Conservation (phyloP, 2,888 invertebrate genomes). For the Stenurella melanura region DNA sequence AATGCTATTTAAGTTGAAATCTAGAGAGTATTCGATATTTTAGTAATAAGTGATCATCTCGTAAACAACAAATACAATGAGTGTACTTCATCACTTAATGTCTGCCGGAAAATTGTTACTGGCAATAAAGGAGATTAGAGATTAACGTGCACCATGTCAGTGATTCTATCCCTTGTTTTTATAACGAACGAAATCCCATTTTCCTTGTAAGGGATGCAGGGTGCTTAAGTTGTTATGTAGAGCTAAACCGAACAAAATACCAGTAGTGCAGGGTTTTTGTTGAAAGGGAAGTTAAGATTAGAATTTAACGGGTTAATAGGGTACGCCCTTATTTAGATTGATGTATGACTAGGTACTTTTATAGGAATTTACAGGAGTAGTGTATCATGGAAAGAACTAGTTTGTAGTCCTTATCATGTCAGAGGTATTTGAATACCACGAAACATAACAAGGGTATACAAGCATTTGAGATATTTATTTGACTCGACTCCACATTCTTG, state of each 20-base stretch:
- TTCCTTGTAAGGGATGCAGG: slow-evolving; percentile 4
- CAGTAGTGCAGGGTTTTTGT: slow-evolving; percentile 7
- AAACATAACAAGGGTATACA: background rate
- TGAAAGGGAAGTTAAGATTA: background rate
- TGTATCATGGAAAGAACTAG: background rate
- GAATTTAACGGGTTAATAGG: slow-evolving; percentile 3
- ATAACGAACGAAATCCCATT: slow-evolving; percentile 1
- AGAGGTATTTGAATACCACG: background rate
- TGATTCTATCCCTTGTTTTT: slow-evolving; percentile 2
- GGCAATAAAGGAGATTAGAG: slow-evolving; percentile 1
- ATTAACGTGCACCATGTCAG: slow-evolving; percentile 3
- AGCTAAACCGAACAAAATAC: slow-evolving; percentile 1
- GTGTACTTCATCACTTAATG: background rate
- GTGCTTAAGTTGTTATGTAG: slow-evolving; percentile 2
- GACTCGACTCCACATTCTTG: background rate
- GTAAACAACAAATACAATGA: too few relatives aligned
- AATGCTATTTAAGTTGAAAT: too few relatives aligned
- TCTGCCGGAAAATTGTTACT: background rate
- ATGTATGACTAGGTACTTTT: background rate
- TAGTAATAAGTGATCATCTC: too few relatives aligned
- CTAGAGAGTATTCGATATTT: too few relatives aligned
- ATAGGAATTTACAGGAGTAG: background rate
- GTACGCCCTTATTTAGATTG: background rate
- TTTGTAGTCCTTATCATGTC: background rate
- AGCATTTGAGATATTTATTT: background rate